Evolutionary conservation across 2,113 vertebrate species (phyloP).

Genomic region (Sinosuthora webbiana): DNA sequence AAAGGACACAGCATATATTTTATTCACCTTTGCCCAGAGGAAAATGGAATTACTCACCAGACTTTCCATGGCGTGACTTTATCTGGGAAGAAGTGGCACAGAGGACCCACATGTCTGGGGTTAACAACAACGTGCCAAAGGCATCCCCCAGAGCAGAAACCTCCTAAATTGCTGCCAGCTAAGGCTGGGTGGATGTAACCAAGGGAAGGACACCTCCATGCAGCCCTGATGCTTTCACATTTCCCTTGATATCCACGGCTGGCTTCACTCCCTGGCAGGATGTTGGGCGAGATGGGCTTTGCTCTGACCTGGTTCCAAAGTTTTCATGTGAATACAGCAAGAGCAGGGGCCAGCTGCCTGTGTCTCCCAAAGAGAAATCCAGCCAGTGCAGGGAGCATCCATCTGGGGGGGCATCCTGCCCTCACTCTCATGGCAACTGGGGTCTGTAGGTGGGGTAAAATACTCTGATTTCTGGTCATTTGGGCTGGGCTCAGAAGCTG

Average conservation of each 20-base stretch:
- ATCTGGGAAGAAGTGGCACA: not conserved
- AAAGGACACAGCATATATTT: not conserved
- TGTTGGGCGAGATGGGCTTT: not conserved
- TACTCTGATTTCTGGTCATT: not conserved
- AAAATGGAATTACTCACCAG: not conserved
- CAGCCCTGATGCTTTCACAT: not conserved
- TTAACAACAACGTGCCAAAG: not conserved
- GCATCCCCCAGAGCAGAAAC: not conserved
- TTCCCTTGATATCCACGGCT: not conserved
- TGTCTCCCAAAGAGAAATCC: not conserved
- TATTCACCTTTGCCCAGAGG: not conserved
- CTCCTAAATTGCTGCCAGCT: not conserved
- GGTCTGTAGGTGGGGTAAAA: not conserved
- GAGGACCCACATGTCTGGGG: accelerated
- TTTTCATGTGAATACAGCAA: not conserved
- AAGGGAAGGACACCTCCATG: not conserved
- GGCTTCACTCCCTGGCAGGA: not conserved
- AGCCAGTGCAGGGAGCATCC: not conserved
- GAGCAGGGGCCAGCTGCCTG: not conserved
- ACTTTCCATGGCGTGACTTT: not conserved
- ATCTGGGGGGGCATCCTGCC: not conserved
- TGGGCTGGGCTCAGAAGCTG: not conserved
- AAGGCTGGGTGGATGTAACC: not conserved
- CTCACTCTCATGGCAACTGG: not conserved
- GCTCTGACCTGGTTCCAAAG: not conserved